Evolutionary conservation across 2,888 invertebrate genomes (phyloP), one percentile per base, ranked within the genome.

Genomic region (Pilophorus perplexus): DNA sequence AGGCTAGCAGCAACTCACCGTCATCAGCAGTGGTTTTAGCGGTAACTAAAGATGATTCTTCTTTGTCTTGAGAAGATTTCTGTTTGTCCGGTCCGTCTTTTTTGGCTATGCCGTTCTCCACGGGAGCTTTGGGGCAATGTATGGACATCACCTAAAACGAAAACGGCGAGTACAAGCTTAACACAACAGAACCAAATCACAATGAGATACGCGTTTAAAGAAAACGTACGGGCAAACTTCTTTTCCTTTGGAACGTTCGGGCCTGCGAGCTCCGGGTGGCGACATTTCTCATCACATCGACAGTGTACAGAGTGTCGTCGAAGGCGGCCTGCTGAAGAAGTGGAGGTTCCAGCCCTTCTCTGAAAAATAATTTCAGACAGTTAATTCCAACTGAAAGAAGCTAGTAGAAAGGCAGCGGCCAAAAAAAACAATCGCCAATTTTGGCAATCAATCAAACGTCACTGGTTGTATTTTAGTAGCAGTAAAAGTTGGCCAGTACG

Each of bases 241-340:
- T 75, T 68, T 78, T 74, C 38, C 74, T 52, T 22, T 62, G 65
- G 57, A 72, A 70, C 42, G 68, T 71, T 16, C 71, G 66, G 18
- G 71, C 71, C 54, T 71, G 67, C 6, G 70, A 66, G 27, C 80
- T 81, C 40, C 86, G 81, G 16, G 85, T 82, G 40, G 85, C 85
- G 71, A 90, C 85, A 75, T 90, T 90, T 55, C 91, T 79, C 82
- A 88, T 88, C 48, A 91, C 87, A 78, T 93, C 93, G 71, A 93
- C 85, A 66, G 86, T 83, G 79, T 90, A 93, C 33, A 8, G 33
- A 33, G 6, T 33, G 33, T 33, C 33, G 12, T 33, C 33, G 78
- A 93, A 90, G 42, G 90, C 87, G 46, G 91, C 91, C 77, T 91
- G 90, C 76, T 93, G 92, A 59, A 92, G 80, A 72, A 89, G 80